Percentiles rank a stretch among this genome's conserved stretches.
phyloP scores from a whole-genome alignment of 2,797 vertebrate species.

The Carapus acus region DNA sequence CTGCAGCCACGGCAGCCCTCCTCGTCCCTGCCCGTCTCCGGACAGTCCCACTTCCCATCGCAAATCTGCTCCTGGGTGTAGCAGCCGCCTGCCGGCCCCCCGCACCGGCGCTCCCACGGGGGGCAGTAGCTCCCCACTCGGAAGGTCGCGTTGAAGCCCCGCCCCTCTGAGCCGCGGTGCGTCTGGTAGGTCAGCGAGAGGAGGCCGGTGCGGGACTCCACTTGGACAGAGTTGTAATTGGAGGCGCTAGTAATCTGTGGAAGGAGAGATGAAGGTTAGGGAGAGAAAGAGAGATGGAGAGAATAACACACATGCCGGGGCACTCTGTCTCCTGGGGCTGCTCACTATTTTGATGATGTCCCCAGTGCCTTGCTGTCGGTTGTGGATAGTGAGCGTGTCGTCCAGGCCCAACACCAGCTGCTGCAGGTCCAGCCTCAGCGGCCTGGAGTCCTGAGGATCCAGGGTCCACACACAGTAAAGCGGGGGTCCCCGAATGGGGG shows the following conservation, averaged over 20 bases:
- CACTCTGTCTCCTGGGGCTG: constrained; percentile 8
- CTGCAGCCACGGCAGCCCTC: constrained; percentile 77
- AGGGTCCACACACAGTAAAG: constrained; percentile 78
- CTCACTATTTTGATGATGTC: constrained; percentile 71
- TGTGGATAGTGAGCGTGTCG: constrained; percentile 75
- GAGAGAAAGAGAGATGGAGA: too few relatives aligned
- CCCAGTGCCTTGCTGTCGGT: constrained; percentile 61
- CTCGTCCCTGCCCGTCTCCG: constrained; percentile 80
- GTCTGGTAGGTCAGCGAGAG: constrained; percentile 74
- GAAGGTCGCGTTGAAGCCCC: constrained; percentile 87
- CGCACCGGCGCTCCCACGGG: constrained; percentile 82
- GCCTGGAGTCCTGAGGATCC: constrained; percentile 80
- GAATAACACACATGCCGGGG: too few relatives aligned
- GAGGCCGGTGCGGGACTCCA: constrained; percentile 80
- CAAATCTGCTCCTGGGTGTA: constrained; percentile 79
- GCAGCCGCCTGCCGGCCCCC: constrained; percentile 76
- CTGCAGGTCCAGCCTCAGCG: constrained; percentile 79
- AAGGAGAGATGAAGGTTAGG: constrained; percentile 7
- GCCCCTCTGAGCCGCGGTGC: constrained; percentile 55
- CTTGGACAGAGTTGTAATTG: constrained; percentile 77
- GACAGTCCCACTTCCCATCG: constrained; percentile 85
- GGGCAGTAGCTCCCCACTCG: constrained; percentile 83
- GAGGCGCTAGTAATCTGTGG: constrained; percentile 75
- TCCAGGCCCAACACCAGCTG: constrained; percentile 70
- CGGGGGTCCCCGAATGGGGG: constrained; percentile 51